Evolutionary conservation across 2,888 invertebrate genomes (phyloP).

Genomic region (Dioctria linearis): DNA sequence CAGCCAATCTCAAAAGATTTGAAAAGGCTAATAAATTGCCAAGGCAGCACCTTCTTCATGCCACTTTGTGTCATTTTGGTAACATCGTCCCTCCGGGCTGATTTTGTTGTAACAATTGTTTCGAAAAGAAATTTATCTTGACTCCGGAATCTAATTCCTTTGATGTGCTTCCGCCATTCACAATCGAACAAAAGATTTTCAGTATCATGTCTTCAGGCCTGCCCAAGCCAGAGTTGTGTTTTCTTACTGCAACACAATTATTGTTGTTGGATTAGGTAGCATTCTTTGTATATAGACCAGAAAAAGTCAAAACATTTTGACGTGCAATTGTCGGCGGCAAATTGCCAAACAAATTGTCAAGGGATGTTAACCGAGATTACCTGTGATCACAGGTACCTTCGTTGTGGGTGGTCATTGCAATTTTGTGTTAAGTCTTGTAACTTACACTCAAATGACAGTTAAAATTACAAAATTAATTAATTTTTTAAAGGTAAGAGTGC

Average conservation of each 20-base stretch:
- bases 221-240: not conserved
- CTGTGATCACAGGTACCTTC: conserved; percentile 41
- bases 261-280: not conserved
- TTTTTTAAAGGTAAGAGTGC: not conserved
- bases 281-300: conserved; percentile 30
- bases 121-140: conserved; percentile 37
- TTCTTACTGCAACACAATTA: conserved; percentile 1
- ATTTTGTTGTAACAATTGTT: conserved; percentile 12
- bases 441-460: not conserved
- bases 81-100: conserved; percentile 19
- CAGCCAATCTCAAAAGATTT: conserved; percentile 41
- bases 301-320: conserved; percentile 54
- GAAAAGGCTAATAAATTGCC: conserved; percentile 43
- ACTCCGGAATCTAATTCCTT: conserved; percentile 23
- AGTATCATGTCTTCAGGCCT: not conserved
- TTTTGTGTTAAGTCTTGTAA: not conserved
- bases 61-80: conserved; percentile 30
- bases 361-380: conserved; percentile 42
- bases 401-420: conserved; percentile 39
- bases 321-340: conserved; percentile 54
- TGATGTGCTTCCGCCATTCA: conserved; percentile 46
- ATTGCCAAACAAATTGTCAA: conserved; percentile 54
- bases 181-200: conserved; percentile 30
- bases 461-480: too few relatives aligned
- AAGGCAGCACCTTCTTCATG: conserved; percentile 19